Evolutionary conservation across 2,888 invertebrate genomes (phyloP), one percentile per base, ranked within the genome.

Genomic region (Drosophila histrio): DNA sequence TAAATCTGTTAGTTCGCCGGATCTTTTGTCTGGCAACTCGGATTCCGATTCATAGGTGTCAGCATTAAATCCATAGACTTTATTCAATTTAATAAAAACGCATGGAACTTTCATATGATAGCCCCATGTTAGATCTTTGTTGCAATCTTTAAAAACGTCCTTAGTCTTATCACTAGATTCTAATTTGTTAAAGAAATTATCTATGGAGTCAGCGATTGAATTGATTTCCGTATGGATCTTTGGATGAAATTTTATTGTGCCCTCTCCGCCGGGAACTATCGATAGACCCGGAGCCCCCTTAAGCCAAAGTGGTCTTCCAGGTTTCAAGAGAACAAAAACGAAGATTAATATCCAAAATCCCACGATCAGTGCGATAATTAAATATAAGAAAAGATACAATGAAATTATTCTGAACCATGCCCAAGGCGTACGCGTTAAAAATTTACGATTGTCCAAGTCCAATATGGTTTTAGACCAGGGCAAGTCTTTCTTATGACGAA

Each of bases 401-500:
- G 24, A 1, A 13, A 62, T 4, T 3, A 84, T 66, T 8, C 66
- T 28, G 1, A 9, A 8, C 88, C 84, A 84, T 0, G 41, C 87
- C 57, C n/a, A 63, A 1, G 66, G 43, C 0, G 77, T 80, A 1
- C 85, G 75, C 0, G 59, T 50, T 11, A 68, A 73, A 0, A 87
- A 13, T 22, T 2, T 38, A 3, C 64, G 61, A 2, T 60, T 8
- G 2, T 84, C 81, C 47, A 88, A 22, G 38, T 84, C 62, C 7
- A 84, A 49, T 0, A 84, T 17, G 15, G 39, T 17, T 38, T 88
- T 86, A 0, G 46, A 17, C 88, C 84, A 88, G 0, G 87, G 85
- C 43, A 84, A 7, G 5, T 78, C 73, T 28, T 52, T 65, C 1
- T 43, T 54, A 4, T 54, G 50, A 0, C 71, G 69, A 1, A 4